Evolutionary conservation across 2,797 vertebrate species (phyloP).

Genomic region (Margarornis squamiger): DNA sequence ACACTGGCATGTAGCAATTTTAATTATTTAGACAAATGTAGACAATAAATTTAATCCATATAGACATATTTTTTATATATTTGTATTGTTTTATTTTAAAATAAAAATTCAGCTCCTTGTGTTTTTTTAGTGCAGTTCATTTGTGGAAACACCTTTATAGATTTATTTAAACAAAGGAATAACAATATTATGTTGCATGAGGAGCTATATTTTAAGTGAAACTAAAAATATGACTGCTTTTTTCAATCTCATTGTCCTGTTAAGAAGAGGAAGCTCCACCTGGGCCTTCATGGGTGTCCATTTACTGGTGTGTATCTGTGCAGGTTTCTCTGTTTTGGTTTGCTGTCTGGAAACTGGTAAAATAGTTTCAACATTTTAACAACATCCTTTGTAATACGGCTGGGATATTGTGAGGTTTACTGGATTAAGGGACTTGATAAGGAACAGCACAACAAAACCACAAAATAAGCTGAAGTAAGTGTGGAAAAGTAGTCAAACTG

Average conservation of each 20-base stretch:
- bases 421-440: background rate
- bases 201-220: background rate
- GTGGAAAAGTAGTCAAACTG: background rate
- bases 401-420: background rate
- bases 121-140: background rate
- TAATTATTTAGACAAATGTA: background rate
- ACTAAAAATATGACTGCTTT: background rate
- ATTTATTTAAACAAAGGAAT: background rate
- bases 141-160: background rate
- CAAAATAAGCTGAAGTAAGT: background rate
- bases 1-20: background rate
- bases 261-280: background rate
- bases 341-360: background rate
- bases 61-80: background rate
- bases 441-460: background rate
- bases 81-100: background rate
- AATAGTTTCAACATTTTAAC: background rate
- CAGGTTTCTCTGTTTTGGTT: background rate
- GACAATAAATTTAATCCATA: background rate
- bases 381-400: background rate
- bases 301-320: background rate
- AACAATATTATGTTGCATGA: background rate
- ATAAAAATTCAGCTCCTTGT: background rate
- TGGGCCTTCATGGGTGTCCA: background rate
- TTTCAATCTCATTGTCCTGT: background rate